These are phyloP conservation scores for Sitobion miscanthi DNA, from an alignment of 1,140 invertebrate species.

Conservation along the genomic window DNA sequence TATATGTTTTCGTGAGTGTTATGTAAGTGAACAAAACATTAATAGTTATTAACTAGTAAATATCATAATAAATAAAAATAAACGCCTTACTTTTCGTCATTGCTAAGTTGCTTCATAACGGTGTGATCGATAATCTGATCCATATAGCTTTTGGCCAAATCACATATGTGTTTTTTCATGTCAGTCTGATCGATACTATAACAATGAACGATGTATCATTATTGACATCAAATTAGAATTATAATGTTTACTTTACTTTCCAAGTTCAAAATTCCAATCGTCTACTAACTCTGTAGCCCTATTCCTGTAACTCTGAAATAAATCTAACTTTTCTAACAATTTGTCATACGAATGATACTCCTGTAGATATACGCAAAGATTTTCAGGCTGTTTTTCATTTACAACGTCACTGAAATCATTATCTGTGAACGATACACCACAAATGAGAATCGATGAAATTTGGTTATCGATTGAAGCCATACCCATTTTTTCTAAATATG, in stretches of 20 bases:
- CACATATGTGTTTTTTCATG: slow-evolving; percentile 34
- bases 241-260: slow-evolving; percentile 53
- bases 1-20: background rate
- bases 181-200: slow-evolving; percentile 23
- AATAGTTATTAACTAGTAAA: background rate
- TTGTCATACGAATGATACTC: slow-evolving; percentile 29
- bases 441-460: background rate
- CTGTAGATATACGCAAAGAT: background rate
- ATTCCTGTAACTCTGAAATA: slow-evolving; percentile 47
- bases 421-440: background rate
- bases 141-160: slow-evolving; percentile 40
- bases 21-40: background rate
- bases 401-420: slow-evolving; percentile 29
- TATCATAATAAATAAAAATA: background rate
- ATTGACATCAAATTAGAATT: background rate
- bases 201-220: background rate
- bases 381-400: background rate
- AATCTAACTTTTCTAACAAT: slow-evolving; percentile 41
- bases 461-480: background rate
- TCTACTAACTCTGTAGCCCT: slow-evolving; percentile 46
- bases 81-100: slow-evolving; percentile 2
- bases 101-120: slow-evolving; percentile 12
- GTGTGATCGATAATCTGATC: slow-evolving; percentile 37
- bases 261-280: slow-evolving; percentile 55
- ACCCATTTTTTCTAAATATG: slow-evolving; percentile 62